Base-by-base conservation (phyloP, 2,888 invertebrate genomes). In the Xylota segnis region DNA sequence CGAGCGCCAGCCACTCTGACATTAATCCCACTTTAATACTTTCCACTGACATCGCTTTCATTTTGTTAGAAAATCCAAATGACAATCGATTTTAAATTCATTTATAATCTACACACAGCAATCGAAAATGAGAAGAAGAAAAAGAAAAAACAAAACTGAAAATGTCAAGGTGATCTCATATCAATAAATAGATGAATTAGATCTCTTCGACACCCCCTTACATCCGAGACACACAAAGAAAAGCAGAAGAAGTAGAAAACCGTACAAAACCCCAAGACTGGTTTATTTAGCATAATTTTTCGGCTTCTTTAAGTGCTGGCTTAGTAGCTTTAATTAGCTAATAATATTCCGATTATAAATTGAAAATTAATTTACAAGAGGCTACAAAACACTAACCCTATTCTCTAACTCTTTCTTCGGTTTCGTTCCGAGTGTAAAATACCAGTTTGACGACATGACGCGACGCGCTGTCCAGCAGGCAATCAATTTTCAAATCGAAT, bases 131-230 rank as follows among this genome's bases (percentile, higher is more conserved):
- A 23, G 3, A 23, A 23, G 2, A 23, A 23, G 3, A 23, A 23
- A 23, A 66, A 37, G n/a, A 7, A 5, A 37, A n/a, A 14, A 68
- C 10, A 56, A 52, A 52, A 68, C 10, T 14, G 47, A 72, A 72
- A 72, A 72, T 72, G 71, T 72, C 71, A 72, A 72, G 71, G 71
- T 72, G 71, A 72, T 72, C 59, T 50, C 59, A 71, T 14, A 23
- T 29, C 23, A 37, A 16, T 50, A 32, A 14, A 27, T n/a, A 9
- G 32, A 47, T 50, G 47, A 71, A 70, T 18, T 45, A 29, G 7
- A 70, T 70, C 58, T 66, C 52, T 27, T 18, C n/a, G n/a, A 65
- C 47, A 16, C 32, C 63, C 14, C 32, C 45, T 63, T 29, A 63
- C 63, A 45, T 63, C 29, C 34, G 10, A n/a, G 0, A 34, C 34